Conservation (phyloP, 2,888 invertebrate genomes). For the Caenorhabditis wallacei region DNA sequence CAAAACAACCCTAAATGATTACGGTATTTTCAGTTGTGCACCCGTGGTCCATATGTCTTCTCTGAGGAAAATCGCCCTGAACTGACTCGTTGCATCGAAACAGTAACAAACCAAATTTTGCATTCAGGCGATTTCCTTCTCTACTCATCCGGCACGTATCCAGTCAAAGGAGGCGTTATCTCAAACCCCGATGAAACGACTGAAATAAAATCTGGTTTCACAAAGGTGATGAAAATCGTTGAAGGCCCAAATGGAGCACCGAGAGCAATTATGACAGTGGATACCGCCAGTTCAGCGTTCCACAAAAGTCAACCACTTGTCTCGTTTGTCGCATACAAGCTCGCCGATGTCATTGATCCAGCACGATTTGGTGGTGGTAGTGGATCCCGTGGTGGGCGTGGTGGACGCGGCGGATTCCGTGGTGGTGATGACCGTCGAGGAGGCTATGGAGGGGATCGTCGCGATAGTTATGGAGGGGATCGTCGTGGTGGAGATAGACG, state of each 20-base stretch:
- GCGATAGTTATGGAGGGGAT: not conserved
- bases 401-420: not conserved
- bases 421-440: not conserved
- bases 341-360: not conserved
- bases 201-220: conserved; percentile 11
- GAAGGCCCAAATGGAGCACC: not conserved
- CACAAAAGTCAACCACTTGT: no score
- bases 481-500: not conserved
- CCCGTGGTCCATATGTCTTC: no score
- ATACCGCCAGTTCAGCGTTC: not conserved
- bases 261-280: not conserved
- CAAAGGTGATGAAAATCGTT: not conserved
- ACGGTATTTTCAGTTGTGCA: not conserved
- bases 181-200: not conserved
- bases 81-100: conserved; percentile 20
- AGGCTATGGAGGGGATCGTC: not conserved
- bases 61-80: conserved; percentile 12
- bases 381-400: not conserved
- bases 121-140: conserved; percentile 5
- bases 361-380: not conserved
- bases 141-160: not conserved
- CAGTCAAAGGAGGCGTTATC: not conserved
- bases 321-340: no score
- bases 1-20: not conserved
- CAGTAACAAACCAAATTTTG: conserved; percentile 15